These are phyloP conservation scores for Prionace glauca DNA, from an alignment of 2,797 vertebrate genomes.

Conservation along the genomic window DNA sequence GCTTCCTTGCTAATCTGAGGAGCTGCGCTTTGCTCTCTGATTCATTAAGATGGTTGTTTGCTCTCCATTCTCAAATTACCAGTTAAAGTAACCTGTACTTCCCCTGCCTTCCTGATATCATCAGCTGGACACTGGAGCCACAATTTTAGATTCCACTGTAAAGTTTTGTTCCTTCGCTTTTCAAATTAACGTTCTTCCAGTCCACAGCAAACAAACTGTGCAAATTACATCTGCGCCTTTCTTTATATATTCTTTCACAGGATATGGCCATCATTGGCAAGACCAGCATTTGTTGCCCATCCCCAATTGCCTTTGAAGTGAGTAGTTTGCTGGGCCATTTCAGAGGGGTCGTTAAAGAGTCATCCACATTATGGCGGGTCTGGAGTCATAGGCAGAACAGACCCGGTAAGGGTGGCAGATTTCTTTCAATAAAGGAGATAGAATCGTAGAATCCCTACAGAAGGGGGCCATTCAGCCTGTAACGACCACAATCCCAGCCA, in stretches of 20 bases:
- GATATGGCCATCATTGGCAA: no score
- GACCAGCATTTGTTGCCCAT: no score
- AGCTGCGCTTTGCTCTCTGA: neutral
- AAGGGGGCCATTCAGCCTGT: no score
- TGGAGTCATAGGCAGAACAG: no score
- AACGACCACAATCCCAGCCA: no score
- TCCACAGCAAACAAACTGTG: neutral
- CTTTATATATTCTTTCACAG: neutral
- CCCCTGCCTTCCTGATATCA: neutral
- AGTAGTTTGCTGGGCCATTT: no score
- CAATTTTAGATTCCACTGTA: neutral
- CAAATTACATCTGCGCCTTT: neutral
- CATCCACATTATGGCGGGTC: no score
- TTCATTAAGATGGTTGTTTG: neutral
- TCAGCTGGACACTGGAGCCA: neutral
- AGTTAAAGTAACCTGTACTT: neutral
- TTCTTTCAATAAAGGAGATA: no score
- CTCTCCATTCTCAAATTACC: neutral
- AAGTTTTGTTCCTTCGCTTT: neutral
- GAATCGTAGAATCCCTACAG: no score
- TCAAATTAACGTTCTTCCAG: neutral
- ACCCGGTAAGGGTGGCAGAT: no score
- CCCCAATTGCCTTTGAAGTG: no score
- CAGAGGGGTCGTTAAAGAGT: no score
- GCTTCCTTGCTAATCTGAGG: neutral